These are phyloP conservation scores for Xestobium rufovillosum DNA, from an alignment of 2,888 invertebrate genomes.

Conservation along the genomic window DNA sequence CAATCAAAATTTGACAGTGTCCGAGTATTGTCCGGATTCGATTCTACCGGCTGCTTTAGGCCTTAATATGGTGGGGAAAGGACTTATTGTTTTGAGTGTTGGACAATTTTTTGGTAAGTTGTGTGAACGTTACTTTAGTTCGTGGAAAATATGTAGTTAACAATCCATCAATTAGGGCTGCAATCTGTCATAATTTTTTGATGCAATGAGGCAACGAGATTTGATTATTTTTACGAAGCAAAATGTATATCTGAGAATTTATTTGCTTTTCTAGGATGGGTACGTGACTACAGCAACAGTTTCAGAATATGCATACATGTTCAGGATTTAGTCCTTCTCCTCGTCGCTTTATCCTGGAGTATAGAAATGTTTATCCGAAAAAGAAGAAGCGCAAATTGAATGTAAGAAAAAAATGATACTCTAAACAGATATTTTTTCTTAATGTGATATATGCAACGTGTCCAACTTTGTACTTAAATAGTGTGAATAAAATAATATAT, in stretches of 20 bases:
- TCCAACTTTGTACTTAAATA: too few species aligned
- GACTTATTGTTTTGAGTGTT: constrained; percentile 56
- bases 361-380: constrained; percentile 47
- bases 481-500: too few species aligned
- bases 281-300: constrained; percentile 58
- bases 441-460: too few species aligned
- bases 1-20: constrained; percentile 61
- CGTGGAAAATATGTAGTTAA: too few species aligned
- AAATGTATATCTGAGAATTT: too few species aligned
- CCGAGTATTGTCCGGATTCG: constrained; percentile 51
- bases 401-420: too few species aligned
- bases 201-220: neutral
- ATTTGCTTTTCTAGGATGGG: constrained; percentile 49
- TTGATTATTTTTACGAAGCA: neutral
- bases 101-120: constrained; percentile 49
- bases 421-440: too few species aligned
- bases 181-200: too few species aligned
- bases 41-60: constrained; percentile 62
- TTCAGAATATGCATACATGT: constrained; percentile 57
- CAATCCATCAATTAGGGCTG: too few species aligned
- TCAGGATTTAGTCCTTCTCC: constrained; percentile 49
- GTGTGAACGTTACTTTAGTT: too few species aligned
- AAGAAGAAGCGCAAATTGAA: too few species aligned
- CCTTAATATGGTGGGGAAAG: constrained; percentile 65
- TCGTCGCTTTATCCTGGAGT: constrained; percentile 52